A percentile compares a stretch with the other conserved stretches of the same genome.
These are phyloP conservation scores for Aleiodes testaceus DNA, from an alignment of 2,888 invertebrate genomes.

Conservation along the genomic window DNA sequence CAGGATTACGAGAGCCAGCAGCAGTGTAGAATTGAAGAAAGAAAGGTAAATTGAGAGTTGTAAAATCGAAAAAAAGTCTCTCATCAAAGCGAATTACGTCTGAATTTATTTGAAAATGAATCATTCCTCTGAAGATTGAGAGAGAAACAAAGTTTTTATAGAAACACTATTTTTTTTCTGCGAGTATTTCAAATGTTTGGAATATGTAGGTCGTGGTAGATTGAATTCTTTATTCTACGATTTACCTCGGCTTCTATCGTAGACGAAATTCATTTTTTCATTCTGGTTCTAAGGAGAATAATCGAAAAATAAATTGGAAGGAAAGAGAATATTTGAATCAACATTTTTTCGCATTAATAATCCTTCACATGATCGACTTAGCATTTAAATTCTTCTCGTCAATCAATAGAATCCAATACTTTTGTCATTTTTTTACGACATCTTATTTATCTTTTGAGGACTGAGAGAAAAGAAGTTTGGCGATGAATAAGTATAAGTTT, in stretches of 20 bases:
- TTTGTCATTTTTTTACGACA: neutral
- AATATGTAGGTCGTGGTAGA: slow-evolving; percentile 13
- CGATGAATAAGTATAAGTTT: neutral
- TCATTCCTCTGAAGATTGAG: no score
- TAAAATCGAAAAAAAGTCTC: neutral
- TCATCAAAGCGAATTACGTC: slow-evolving; percentile 10
- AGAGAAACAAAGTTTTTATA: neutral
- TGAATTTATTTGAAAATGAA: neutral
- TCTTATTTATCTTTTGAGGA: neutral
- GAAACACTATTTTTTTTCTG: slow-evolving; percentile 2
- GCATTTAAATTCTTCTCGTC: slow-evolving; percentile 13
- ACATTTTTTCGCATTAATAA: neutral
- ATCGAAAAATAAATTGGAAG: slow-evolving; percentile 8
- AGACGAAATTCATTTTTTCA: no score
- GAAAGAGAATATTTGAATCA: neutral
- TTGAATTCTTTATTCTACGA: slow-evolving; percentile 15
- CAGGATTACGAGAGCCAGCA: slow-evolving; percentile 80
- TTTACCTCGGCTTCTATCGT: neutral
- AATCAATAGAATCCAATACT: slow-evolving; percentile 21
- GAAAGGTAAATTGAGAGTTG: slow-evolving; percentile 75
- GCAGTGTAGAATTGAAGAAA: slow-evolving; percentile 77
- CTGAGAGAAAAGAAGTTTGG: neutral
- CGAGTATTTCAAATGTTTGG: neutral
- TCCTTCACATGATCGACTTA: slow-evolving; percentile 12
- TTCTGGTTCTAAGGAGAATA: neutral